A percentile compares a stretch with the other conserved stretches of the same genome.
Evolutionary conservation across 1,140 invertebrate genomes (phyloP).

Genomic region (Pteromalus puparum): DNA sequence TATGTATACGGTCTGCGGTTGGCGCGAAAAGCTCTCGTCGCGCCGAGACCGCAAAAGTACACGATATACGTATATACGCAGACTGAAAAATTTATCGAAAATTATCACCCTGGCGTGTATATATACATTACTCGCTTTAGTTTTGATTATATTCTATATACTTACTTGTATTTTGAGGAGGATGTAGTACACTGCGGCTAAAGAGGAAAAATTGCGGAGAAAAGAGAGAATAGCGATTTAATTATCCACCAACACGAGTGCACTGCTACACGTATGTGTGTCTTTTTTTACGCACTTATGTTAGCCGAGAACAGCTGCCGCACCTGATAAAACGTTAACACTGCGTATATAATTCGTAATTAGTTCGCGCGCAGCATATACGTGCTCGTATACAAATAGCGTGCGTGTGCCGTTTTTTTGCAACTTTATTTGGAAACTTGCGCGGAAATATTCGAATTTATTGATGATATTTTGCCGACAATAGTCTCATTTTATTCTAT

Average conservation of each 20-base stretch:
- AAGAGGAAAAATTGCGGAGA: neutral
- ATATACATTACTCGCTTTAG: neutral
- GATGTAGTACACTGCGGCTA: neutral
- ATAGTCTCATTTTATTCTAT: too few species aligned
- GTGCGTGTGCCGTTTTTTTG: too few species aligned
- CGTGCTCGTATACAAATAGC: neutral
- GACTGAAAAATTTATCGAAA: too few species aligned
- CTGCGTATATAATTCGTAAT: neutral
- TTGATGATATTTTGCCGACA: too few species aligned
- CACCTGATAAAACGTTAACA: neutral
- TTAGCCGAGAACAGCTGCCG: neutral
- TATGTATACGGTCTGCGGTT: neutral
- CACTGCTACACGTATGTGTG: neutral
- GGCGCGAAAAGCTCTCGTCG: neutral
- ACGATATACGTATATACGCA: neutral
- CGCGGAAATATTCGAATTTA: too few species aligned
- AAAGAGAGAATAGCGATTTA: neutral
- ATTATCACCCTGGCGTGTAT: too few species aligned
- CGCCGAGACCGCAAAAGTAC: neutral
- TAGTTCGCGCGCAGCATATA: too few species aligned
- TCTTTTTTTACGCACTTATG: too few species aligned
- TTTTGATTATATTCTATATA: neutral
- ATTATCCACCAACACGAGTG: neutral
- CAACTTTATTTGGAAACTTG: too few species aligned
- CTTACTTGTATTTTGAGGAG: neutral